These are phyloP conservation scores for Himantopus leucocephalus DNA, from an alignment of 2,113 vertebrate genomes.

Conservation along the genomic window DNA sequence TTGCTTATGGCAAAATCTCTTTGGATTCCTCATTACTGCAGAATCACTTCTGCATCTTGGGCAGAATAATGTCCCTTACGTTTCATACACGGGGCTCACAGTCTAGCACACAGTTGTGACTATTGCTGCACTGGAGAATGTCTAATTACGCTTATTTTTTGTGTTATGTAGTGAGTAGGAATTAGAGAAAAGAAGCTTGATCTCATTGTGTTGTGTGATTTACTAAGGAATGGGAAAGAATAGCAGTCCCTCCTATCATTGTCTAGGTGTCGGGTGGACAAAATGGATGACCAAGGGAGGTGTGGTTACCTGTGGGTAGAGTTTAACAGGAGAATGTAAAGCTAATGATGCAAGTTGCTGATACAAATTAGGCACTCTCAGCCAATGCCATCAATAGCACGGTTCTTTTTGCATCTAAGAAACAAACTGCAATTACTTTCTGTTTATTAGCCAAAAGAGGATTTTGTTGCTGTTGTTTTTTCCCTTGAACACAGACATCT, in stretches of 20 bases:
- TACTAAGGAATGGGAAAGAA: neutral
- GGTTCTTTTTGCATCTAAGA: neutral
- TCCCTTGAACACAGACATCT: constrained; percentile 29
- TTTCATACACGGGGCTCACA: neutral
- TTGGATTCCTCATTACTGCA: neutral
- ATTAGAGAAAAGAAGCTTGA: neutral
- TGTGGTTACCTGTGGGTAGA: neutral
- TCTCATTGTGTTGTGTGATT: neutral
- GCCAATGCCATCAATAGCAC: neutral
- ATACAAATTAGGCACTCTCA: neutral
- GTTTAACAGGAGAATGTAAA: neutral
- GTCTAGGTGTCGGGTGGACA: neutral
- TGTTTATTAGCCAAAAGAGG: constrained; percentile 20
- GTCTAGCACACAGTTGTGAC: neutral
- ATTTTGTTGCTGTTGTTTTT: neutral
- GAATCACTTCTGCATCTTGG: neutral
- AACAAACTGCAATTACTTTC: neutral
- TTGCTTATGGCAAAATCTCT: constrained; percentile 23
- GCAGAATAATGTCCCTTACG: neutral
- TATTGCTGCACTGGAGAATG: neutral
- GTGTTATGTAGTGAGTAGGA: neutral
- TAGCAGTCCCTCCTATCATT: neutral
- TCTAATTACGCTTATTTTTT: neutral
- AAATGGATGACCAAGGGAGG: neutral
- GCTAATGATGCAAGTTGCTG: neutral